Evolutionary conservation across 2,113 vertebrate genomes (phyloP).

Genomic region (Galeopterus variegatus): DNA sequence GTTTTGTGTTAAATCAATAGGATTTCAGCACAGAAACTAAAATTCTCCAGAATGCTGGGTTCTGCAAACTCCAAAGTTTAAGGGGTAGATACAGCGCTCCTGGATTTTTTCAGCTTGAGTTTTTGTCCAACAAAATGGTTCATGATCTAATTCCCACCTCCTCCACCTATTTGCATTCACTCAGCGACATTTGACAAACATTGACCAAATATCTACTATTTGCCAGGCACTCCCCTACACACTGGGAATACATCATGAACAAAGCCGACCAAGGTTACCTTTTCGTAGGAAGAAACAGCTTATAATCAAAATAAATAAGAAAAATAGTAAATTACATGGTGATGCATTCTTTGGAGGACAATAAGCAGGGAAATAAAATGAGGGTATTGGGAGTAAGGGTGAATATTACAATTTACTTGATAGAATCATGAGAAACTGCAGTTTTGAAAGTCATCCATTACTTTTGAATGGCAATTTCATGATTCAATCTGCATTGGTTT

Average conservation of each 20-base stretch:
- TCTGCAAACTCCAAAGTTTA: not conserved
- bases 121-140: not conserved
- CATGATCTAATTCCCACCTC: not conserved
- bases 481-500: not conserved
- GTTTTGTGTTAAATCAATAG: not conserved
- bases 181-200: not conserved
- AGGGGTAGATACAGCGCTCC: not conserved
- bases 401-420: not conserved
- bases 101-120: not conserved
- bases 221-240: not conserved
- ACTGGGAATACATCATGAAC: not conserved
- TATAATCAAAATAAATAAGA: not conserved
- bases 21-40: slow-evolving; percentile 34
- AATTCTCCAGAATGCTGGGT: not conserved
- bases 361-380: not conserved
- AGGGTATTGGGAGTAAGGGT: not conserved
- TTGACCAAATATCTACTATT: not conserved
- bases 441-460: not conserved
- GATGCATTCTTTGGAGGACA: not conserved
- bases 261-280: not conserved
- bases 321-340: not conserved
- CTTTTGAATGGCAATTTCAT: not conserved
- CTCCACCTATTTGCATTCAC: not conserved
- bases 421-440: not conserved
- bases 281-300: not conserved